A percentile compares a stretch with the other conserved stretches of the same genome.
These are phyloP conservation scores for Podarcis raffonei DNA, from an alignment of 2,113 vertebrate species.

Conservation along the genomic window DNA sequence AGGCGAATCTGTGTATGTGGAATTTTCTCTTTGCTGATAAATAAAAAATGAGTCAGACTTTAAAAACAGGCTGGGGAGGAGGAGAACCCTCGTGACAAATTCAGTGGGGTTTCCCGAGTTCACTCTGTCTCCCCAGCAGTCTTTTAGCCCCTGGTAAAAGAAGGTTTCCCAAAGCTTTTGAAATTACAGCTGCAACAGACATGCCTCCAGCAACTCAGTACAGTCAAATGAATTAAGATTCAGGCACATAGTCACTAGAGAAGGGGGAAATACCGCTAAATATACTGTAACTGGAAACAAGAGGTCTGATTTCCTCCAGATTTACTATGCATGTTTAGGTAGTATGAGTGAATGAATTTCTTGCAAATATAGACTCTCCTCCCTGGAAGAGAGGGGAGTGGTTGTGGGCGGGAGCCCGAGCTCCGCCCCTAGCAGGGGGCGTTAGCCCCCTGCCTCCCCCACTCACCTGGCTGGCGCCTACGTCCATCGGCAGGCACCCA, in stretches of 20 bases:
- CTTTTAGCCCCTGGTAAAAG: not conserved
- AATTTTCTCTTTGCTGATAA: slow-evolving; percentile 46
- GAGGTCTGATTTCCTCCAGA: not conserved
- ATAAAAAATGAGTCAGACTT: slow-evolving; percentile 25
- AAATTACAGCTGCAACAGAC: slow-evolving; percentile 16
- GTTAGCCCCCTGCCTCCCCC: too few relatives aligned
- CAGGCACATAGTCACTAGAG: not conserved
- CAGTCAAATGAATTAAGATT: not conserved
- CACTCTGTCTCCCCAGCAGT: not conserved
- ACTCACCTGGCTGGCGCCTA: too few relatives aligned
- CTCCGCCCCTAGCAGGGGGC: too few relatives aligned
- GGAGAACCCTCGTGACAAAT: not conserved
- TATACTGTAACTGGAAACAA: slow-evolving; percentile 9
- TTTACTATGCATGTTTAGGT: not conserved
- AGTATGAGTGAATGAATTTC: not conserved
- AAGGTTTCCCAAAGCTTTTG: slow-evolving; percentile 15
- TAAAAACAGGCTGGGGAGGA: not conserved
- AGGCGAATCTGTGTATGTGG: not conserved
- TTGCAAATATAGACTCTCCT: not conserved
- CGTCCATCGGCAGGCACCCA: too few relatives aligned
- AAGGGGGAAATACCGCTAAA: not conserved
- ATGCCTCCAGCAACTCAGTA: slow-evolving; percentile 14
- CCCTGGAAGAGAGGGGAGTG: too few relatives aligned
- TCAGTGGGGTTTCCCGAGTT: slow-evolving; percentile 37
- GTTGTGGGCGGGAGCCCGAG: too few relatives aligned